Conservation (phyloP, 1,140 invertebrate genomes). For the Cataglyphis hispanica region DNA sequence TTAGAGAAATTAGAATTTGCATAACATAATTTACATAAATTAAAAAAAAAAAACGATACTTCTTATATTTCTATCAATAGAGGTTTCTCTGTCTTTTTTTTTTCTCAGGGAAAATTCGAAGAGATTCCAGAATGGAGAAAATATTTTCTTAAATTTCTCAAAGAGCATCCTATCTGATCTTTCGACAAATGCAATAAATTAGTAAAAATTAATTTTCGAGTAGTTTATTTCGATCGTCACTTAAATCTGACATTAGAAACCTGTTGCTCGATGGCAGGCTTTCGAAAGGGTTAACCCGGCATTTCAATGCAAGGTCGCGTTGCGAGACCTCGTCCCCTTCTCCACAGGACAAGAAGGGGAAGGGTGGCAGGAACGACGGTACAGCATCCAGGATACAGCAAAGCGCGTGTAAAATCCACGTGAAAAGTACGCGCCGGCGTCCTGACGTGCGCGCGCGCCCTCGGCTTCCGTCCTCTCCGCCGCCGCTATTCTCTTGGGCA, state of each 20-base stretch:
- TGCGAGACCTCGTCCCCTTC: slow-evolving; percentile 7
- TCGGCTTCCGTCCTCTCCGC: slow-evolving; percentile 63
- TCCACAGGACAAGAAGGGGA: slow-evolving; percentile 47
- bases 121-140: neutral
- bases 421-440: slow-evolving; percentile 78
- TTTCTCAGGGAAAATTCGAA: neutral
- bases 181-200: neutral
- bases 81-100: neutral
- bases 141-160: neutral
- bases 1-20: neutral
- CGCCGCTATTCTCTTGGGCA: slow-evolving; percentile 73
- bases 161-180: neutral
- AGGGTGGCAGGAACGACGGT: slow-evolving; percentile 16
- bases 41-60: neutral
- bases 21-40: neutral
- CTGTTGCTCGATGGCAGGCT: slow-evolving; percentile 31
- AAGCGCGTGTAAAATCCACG: slow-evolving; percentile 71
- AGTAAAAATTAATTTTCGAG: neutral
- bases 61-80: neutral
- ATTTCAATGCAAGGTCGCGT: slow-evolving; percentile 47
- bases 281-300: slow-evolving; percentile 16
- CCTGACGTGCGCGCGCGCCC: slow-evolving; percentile 41
- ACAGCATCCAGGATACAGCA: neutral
- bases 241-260: slow-evolving; percentile 1
- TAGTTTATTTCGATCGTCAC: neutral